A percentile compares a stretch with the other conserved stretches of the same genome.
These are phyloP conservation scores for Physeter macrocephalus DNA, from an alignment of 2,113 vertebrate genomes.

Conservation along the genomic window DNA sequence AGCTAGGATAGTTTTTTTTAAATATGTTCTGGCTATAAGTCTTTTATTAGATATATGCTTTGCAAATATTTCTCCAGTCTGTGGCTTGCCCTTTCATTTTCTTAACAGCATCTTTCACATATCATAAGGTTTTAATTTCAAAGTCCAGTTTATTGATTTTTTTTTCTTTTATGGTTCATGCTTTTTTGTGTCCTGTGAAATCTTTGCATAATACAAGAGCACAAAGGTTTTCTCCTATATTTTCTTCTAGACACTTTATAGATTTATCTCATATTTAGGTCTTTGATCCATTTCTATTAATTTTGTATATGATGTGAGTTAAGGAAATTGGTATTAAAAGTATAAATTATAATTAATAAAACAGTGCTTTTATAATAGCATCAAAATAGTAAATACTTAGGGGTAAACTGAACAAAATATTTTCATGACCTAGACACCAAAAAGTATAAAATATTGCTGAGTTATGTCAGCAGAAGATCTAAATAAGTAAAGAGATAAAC, in stretches of 20 bases:
- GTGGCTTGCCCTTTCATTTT: not conserved
- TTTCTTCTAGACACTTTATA: not conserved
- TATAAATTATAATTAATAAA: not conserved
- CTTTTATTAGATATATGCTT: not conserved
- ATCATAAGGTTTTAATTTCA: not conserved
- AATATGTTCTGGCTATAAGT: not conserved
- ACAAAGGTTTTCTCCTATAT: not conserved
- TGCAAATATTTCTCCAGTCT: not conserved
- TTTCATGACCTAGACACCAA: not conserved
- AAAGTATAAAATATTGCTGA: not conserved
- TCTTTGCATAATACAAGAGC: not conserved
- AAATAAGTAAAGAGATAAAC: constrained; percentile 1
- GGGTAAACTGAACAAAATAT: not conserved
- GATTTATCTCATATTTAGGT: not conserved
- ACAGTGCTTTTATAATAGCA: not conserved
- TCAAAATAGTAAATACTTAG: not conserved
- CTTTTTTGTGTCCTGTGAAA: not conserved
- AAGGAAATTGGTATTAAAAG: not conserved
- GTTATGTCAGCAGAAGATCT: not conserved
- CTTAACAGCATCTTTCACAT: not conserved
- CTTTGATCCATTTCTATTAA: not conserved
- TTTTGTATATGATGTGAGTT: not conserved
- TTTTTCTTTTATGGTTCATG: not conserved
- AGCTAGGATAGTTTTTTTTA: not conserved
- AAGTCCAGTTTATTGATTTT: not conserved